phyloP scores from a whole-genome alignment of 1,140 invertebrate species.

The Drosophila trapezifrons region DNA sequence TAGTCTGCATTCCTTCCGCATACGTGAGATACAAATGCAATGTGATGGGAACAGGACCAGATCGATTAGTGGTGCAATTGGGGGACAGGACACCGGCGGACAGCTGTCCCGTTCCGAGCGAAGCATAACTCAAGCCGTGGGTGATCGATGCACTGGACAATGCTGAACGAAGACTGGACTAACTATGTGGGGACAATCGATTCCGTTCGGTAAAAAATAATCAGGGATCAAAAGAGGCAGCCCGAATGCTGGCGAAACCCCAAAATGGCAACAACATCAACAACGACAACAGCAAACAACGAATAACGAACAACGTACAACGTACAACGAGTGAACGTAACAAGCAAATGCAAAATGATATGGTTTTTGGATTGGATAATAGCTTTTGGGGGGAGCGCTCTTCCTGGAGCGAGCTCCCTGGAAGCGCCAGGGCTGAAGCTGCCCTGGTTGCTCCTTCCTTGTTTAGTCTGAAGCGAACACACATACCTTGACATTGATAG shows the following conservation, averaged over 20 bases:
- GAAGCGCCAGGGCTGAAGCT: constrained; percentile 43
- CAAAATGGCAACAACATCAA: constrained; percentile 55
- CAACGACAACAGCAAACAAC: constrained; percentile 69
- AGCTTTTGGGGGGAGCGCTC: constrained; percentile 35
- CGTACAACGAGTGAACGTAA: constrained; percentile 61
- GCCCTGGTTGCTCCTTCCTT: constrained; percentile 55
- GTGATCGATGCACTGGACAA: constrained; percentile 36
- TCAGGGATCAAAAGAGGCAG: constrained; percentile 21
- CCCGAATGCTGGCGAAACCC: constrained; percentile 12
- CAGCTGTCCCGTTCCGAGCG: constrained; percentile 3
- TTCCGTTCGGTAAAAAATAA: constrained; percentile 10
- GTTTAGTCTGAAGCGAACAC: constrained; percentile 77
- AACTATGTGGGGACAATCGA: not conserved
- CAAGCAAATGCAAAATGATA: constrained; percentile 79
- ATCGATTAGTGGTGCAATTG: constrained; percentile 42
- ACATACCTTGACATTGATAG: constrained; percentile 99
- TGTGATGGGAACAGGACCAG: constrained; percentile 30
- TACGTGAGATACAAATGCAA: constrained; percentile 30
- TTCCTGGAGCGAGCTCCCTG: constrained; percentile 38
- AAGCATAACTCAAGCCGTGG: constrained; percentile 30
- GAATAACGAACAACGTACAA: constrained; percentile 54
- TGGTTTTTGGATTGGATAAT: constrained; percentile 32
- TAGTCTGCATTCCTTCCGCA: constrained; percentile 20
- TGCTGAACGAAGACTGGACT: constrained; percentile 31
- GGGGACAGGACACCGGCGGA: constrained; percentile 26